phyloP scores from a whole-genome alignment of 1,140 invertebrate species.

The Drosophila rhopaloa region DNA sequence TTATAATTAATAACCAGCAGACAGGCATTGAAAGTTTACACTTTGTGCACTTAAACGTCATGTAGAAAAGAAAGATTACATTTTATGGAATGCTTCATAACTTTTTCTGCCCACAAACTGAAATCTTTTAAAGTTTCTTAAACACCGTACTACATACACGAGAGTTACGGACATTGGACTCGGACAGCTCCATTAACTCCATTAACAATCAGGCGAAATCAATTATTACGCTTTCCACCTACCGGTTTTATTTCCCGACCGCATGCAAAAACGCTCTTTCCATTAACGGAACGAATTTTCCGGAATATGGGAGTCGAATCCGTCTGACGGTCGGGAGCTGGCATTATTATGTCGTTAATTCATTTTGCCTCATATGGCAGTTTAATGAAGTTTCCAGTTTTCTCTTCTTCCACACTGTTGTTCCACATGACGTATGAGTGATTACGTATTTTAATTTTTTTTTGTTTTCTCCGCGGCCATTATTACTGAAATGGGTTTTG shows the following conservation, averaged over 20 bases:
- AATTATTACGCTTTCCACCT: conserved; percentile 57
- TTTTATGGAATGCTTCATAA: too few relatives aligned
- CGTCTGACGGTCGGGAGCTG: not conserved
- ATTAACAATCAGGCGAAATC: conserved; percentile 65
- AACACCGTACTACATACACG: not conserved
- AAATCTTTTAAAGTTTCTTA: conserved; percentile 27
- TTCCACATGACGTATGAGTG: conserved; percentile 55
- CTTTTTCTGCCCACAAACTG: not conserved
- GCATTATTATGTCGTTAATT: conserved; percentile 58
- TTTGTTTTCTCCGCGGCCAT: not conserved
- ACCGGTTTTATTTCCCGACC: conserved; percentile 33
- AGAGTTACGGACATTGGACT: conserved; percentile 1
- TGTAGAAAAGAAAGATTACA: not conserved
- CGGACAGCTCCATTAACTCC: conserved; percentile 58
- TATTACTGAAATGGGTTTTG: conserved; percentile 9
- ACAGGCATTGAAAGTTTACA: conserved; percentile 54
- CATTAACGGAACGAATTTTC: conserved; percentile 43
- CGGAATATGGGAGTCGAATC: conserved; percentile 22
- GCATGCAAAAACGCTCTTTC: conserved; percentile 44
- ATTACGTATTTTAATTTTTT: conserved; percentile 51
- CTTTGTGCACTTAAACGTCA: conserved; percentile 34
- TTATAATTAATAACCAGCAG: conserved; percentile 69
- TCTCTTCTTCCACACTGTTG: conserved; percentile 13
- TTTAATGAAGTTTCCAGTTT: conserved; percentile 57
- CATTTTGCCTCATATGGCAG: conserved; percentile 62